phyloP scores from a whole-genome alignment of 2,797 vertebrate species.

The Arrhamphus sclerolepis region DNA sequence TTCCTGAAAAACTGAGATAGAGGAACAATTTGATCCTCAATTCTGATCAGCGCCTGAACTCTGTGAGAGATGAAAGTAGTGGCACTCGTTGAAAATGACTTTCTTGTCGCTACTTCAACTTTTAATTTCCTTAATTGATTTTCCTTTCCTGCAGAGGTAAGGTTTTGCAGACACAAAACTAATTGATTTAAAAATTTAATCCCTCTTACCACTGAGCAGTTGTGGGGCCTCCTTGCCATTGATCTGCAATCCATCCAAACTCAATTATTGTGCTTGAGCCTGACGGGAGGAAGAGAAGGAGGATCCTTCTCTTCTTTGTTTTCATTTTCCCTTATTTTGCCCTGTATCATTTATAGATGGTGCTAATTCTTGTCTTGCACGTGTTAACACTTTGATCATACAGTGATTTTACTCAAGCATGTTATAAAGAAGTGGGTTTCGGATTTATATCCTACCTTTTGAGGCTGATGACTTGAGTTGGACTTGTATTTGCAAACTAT shows the following conservation, averaged over 20 bases:
- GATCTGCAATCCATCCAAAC: conserved; percentile 81
- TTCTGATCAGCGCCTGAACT: conserved; percentile 13
- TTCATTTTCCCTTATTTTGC: conserved; percentile 40
- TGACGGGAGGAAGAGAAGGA: conserved; percentile 43
- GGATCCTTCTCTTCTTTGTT: conserved; percentile 21
- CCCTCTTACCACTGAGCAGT: conserved; percentile 73
- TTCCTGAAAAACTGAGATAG: conserved; percentile 36
- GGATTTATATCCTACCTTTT: no score
- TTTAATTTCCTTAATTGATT: conserved; percentile 82
- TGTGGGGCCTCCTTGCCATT: conserved; percentile 62
- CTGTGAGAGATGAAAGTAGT: conserved; percentile 53
- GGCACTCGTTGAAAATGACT: conserved; percentile 60
- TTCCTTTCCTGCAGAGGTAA: conserved; percentile 67
- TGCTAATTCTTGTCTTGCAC: conserved; percentile 37
- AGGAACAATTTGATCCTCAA: conserved; percentile 40
- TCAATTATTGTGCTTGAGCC: conserved; percentile 75
- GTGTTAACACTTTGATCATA: no score
- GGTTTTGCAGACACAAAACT: conserved; percentile 74
- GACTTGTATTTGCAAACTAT: no score
- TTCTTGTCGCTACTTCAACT: conserved; percentile 72
- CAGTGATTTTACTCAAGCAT: no score
- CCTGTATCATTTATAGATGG: conserved; percentile 39
- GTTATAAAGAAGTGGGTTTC: no score
- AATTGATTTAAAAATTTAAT: conserved; percentile 82
- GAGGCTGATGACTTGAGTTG: no score